Conservation (phyloP, 2,888 invertebrate genomes). For the Synergus japonicus region DNA sequence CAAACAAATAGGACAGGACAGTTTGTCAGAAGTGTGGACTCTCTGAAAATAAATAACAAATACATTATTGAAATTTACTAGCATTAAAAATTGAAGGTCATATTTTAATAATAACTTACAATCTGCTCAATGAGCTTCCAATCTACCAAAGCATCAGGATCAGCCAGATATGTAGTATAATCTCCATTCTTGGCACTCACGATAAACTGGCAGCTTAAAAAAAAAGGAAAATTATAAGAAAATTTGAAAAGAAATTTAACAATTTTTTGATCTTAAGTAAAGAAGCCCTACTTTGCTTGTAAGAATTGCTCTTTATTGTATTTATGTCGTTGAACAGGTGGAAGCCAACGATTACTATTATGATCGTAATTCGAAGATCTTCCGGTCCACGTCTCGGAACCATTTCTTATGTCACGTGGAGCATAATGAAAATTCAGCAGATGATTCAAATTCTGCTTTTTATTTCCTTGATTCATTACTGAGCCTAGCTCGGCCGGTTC, state of each 20-base stretch:
- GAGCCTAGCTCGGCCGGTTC: constrained; percentile 88
- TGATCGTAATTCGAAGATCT: constrained; percentile 67
- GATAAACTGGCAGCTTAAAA: constrained; percentile 94
- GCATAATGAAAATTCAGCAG: constrained; percentile 94
- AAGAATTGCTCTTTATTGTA: constrained; percentile 96
- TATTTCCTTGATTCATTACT: constrained; percentile 89
- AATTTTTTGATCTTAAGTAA: constrained; percentile 69
- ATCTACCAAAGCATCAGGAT: constrained; percentile 93
- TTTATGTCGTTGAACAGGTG: constrained; percentile 81
- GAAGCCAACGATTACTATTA: constrained; percentile 75
- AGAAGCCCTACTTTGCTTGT: constrained; percentile 88
- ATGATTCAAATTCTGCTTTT: constrained; percentile 95
- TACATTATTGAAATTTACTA: constrained; percentile 14
- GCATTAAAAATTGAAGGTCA: constrained; percentile 35
- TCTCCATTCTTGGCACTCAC: constrained; percentile 87
- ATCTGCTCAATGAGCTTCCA: constrained; percentile 97
- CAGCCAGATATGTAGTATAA: constrained; percentile 86
- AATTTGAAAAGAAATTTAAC: constrained; percentile 35
- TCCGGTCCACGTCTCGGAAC: constrained; percentile 69
- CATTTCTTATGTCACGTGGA: constrained; percentile 80
- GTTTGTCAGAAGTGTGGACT: constrained; percentile 83
- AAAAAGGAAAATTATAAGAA: constrained; percentile 57
- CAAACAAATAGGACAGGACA: constrained; percentile 95
- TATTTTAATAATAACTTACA: constrained; percentile 85
- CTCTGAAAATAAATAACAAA: constrained; percentile 76